Base-by-base conservation (phyloP, 2,888 invertebrate genomes). In the Parnassius smintheus region DNA sequence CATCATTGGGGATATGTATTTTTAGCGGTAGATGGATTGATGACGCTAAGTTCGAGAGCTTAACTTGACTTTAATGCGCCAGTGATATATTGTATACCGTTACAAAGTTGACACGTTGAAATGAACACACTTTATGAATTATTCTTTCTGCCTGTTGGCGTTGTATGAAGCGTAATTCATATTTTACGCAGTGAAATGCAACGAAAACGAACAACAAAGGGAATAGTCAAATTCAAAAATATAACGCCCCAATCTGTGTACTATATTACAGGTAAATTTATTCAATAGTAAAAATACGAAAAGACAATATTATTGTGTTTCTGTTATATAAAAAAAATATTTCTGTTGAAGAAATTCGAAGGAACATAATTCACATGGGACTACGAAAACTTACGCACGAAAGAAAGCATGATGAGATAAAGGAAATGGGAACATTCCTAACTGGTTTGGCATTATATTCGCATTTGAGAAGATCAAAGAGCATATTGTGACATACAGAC, bases 401-500 rank as follows among this genome's bases (percentile, higher is more conserved):
- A 49, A 7, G n/a, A 69, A 77, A 68, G 72, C 77, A 80, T 78
- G 78, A 79, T 72, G 71, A 78, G 83, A 86, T 86, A 86, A 85
- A 82, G 79, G 70, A 73, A 80, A 82, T 84, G 75, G 78, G 76
- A 81, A 80, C 79, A 77, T 76, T 80, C 83, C 81, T 87, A 88
- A 88, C 86, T 78, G 84, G 84, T 85, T 83, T 81, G 81, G 89
- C 86, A 90, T 89, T 89, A 88, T 88, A 87, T 90, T 90, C 89
- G 83, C 88, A 86, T 91, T 88, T 88, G 87, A 76, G 81, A 78
- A 90, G 91, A 91, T 91, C 91, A 91, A 91, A 91, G 90, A 85
- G 82, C 78, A 81, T 85, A 86, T 87, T 87, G 85, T 86, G 88
- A 87, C 85, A 86, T 76, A 70, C 70, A 78, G 75, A 84, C 76